Conservation (phyloP, 2,113 vertebrate genomes). For the Sinocyclocheilus grahami region DNA sequence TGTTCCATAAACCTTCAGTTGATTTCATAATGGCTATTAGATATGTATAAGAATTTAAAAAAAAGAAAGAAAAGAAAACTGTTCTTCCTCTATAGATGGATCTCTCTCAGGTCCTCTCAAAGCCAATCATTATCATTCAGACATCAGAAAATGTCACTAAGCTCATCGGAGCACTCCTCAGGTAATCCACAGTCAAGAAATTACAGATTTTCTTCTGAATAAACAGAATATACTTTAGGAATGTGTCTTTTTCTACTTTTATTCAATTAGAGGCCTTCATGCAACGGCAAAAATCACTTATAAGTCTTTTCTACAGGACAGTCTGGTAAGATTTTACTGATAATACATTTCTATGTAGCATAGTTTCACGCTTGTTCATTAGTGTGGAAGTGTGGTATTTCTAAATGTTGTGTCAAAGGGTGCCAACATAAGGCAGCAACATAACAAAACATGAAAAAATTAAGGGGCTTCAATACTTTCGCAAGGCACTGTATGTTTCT, state of each 20-base stretch:
- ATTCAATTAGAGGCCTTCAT: slow-evolving; percentile 79
- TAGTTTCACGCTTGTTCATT: background rate
- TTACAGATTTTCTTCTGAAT: no score
- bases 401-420: slow-evolving; percentile 74
- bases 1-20: background rate
- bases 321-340: slow-evolving; percentile 75
- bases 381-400: slow-evolving; percentile 16
- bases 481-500: background rate
- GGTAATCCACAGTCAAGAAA: slow-evolving; percentile 67
- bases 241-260: background rate
- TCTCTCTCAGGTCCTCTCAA: slow-evolving; percentile 86
- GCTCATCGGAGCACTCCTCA: slow-evolving; percentile 86
- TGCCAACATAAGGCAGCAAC: slow-evolving; percentile 57
- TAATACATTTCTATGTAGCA: background rate
- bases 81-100: slow-evolving; percentile 78
- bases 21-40: background rate
- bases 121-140: slow-evolving; percentile 90
- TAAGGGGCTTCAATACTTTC: no score
- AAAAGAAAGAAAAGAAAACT: background rate
- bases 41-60: background rate
- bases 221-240: background rate
- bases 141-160: slow-evolving; percentile 92
- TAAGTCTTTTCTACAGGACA: slow-evolving; percentile 83
- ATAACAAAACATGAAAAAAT: no score
- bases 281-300: slow-evolving; percentile 88